These are phyloP conservation scores for Schizothorax lantsangensis DNA, from an alignment of 2,797 vertebrate species.

Conservation along the genomic window DNA sequence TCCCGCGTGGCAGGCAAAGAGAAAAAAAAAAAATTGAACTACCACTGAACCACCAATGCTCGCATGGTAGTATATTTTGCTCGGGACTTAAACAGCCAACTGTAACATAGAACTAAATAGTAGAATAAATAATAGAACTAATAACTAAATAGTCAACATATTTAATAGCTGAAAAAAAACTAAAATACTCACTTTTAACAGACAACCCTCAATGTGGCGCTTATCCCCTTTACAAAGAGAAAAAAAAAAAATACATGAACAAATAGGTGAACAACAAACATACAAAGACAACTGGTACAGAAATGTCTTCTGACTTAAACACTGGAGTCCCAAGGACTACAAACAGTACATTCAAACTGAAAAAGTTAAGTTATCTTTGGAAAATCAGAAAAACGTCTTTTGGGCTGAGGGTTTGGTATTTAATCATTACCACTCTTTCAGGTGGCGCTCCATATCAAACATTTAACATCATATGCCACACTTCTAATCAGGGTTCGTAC, in stretches of 20 bases:
- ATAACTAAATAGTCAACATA: background rate
- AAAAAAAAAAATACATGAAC: background rate
- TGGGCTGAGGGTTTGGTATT: background rate
- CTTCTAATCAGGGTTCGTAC: no score
- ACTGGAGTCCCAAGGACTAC: background rate
- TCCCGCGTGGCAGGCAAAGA: slow-evolving; percentile 81
- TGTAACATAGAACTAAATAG: no score
- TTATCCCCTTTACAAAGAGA: background rate
- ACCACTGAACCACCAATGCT: slow-evolving; percentile 78
- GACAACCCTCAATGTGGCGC: no score
- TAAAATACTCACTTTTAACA: background rate
- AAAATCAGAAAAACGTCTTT: background rate
- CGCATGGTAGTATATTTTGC: accelerated
- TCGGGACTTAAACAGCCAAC: accelerated
- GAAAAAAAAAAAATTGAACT: no score
- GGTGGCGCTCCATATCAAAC: background rate
- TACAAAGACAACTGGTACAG: background rate
- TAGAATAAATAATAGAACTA: no score
- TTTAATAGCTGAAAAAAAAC: accelerated
- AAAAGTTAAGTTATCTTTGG: background rate
- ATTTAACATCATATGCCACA: background rate
- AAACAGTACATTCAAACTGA: background rate
- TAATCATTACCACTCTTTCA: background rate
- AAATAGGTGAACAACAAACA: background rate
- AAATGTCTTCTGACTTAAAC: background rate